These are phyloP conservation scores for Charadrius vociferus DNA, from an alignment of 2,113 vertebrate genomes.

Conservation along the genomic window DNA sequence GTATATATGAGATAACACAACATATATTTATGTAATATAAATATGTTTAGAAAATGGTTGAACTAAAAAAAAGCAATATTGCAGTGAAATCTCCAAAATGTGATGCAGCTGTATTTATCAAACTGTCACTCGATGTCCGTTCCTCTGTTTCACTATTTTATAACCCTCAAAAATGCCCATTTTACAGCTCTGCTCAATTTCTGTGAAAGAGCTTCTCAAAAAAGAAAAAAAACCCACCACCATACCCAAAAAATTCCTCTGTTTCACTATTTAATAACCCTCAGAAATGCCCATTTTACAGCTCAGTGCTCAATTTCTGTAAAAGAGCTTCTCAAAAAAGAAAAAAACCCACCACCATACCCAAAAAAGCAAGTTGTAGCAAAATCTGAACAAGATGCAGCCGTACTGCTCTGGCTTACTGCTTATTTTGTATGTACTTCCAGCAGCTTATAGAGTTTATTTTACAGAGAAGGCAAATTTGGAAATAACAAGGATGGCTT, in stretches of 20 bases:
- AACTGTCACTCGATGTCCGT: accelerated
- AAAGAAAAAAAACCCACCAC: not conserved
- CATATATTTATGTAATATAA: too few species aligned
- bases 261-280: not conserved
- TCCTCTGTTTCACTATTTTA: not conserved
- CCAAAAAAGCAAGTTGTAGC: not conserved
- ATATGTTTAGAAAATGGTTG: not conserved
- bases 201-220: not conserved
- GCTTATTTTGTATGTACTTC: accelerated
- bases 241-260: not conserved
- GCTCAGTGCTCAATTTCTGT: not conserved
- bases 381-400: not conserved
- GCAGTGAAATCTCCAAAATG: not conserved
- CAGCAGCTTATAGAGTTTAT: not conserved
- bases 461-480: not conserved
- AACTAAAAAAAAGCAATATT: not conserved
- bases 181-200: not conserved
- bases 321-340: not conserved
- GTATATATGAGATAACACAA: not conserved
- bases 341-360: too few species aligned
- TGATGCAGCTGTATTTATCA: not conserved
- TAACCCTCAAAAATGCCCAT: not conserved
- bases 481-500: not conserved
- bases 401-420: not conserved
- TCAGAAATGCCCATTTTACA: not conserved